These are phyloP conservation scores for Leucopsar rothschildi DNA, from an alignment of 2,113 vertebrate genomes.

Conservation along the genomic window DNA sequence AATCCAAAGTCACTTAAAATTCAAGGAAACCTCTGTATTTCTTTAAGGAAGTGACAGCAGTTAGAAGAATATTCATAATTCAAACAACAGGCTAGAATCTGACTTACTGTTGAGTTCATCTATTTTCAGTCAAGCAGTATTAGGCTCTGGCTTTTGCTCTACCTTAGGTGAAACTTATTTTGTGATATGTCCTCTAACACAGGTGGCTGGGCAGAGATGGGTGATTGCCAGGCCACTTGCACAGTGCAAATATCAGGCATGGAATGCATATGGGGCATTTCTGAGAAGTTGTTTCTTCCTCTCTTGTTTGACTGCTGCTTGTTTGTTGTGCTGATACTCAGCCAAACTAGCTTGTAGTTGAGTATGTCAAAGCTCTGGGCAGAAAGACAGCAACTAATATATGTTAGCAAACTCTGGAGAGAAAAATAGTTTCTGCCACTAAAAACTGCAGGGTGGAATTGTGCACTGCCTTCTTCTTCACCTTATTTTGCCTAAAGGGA, in stretches of 20 bases:
- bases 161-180: not conserved
- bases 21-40: not conserved
- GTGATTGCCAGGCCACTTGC: not conserved
- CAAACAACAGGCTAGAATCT: not conserved
- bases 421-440: constrained; percentile 8
- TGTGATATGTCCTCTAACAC: not conserved
- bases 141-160: not conserved
- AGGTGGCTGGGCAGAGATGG: not conserved
- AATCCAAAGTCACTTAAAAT: constrained; percentile 49
- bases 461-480: not conserved
- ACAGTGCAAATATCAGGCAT: not conserved
- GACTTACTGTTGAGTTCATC: not conserved
- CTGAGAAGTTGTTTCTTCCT: not conserved
- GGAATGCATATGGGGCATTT: not conserved
- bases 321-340: not conserved
- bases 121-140: not conserved
- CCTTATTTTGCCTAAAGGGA: constrained; percentile 9
- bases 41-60: constrained; percentile 39
- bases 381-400: constrained; percentile 18
- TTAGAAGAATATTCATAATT: constrained; percentile 32
- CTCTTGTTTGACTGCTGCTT: not conserved
- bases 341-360: not conserved
- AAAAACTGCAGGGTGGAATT: not conserved
- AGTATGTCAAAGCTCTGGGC: constrained; percentile 4
- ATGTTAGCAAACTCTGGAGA: not conserved